Evolutionary conservation across 2,888 invertebrate species (phyloP).

Genomic region (Eupithecia tripunctaria): DNA sequence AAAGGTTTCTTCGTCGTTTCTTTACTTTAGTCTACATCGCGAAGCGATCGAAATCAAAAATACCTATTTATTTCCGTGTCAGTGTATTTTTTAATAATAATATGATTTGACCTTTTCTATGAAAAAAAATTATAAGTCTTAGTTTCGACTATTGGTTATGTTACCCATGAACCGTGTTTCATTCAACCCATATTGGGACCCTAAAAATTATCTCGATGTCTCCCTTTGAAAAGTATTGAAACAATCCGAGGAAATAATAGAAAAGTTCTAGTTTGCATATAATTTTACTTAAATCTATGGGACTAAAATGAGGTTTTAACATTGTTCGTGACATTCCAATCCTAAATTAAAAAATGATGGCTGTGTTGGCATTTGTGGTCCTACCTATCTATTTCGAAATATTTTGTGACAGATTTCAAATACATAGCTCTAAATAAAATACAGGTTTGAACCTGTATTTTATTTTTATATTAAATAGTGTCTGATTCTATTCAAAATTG

Average conservation of each 20-base stretch:
- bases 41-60: too few relatives aligned
- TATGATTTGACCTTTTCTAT: too few relatives aligned
- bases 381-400: neutral
- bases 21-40: too few relatives aligned
- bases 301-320: neutral
- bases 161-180: too few relatives aligned
- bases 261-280: neutral
- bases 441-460: conserved; percentile 35
- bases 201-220: neutral
- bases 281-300: too few relatives aligned
- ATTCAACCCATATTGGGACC: too few relatives aligned
- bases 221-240: neutral
- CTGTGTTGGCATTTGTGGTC: neutral
- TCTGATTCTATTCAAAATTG: conserved; percentile 70
- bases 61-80: too few relatives aligned
- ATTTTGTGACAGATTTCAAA: conserved; percentile 22
- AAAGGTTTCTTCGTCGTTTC: too few relatives aligned
- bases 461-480: conserved; percentile 42
- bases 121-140: too few relatives aligned
- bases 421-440: conserved; percentile 32
- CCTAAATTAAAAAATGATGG: neutral
- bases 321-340: neutral
- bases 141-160: too few relatives aligned
- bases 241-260: too few relatives aligned
- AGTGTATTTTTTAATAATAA: too few relatives aligned